Percentiles rank a stretch among this genome's conserved stretches.
Conservation (phyloP, 2,888 invertebrate species). For the Erebia ligea region DNA sequence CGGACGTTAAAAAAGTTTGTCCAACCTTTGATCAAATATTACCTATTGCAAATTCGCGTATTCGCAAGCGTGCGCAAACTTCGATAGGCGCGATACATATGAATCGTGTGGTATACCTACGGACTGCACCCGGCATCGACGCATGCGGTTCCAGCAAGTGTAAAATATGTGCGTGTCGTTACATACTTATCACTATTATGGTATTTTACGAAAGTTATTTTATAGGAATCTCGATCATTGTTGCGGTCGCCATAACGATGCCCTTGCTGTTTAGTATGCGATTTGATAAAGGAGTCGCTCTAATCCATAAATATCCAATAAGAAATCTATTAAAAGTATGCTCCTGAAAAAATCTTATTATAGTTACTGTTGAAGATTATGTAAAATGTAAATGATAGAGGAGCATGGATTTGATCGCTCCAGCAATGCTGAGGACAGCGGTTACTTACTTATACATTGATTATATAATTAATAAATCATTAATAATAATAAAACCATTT, state of each 20-base stretch:
- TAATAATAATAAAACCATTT: too few species aligned
- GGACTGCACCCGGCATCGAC: slow-evolving; percentile 12
- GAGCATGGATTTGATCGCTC: too few species aligned
- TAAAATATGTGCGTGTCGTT: slow-evolving; percentile 47
- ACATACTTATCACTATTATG: slow-evolving; percentile 55
- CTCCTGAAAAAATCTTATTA: too few species aligned
- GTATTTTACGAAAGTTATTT: slow-evolving; percentile 63
- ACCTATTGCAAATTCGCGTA: slow-evolving; percentile 32
- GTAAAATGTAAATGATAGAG: too few species aligned
- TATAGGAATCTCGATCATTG: slow-evolving; percentile 44
- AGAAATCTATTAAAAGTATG: too few species aligned
- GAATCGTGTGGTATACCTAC: slow-evolving; percentile 49
- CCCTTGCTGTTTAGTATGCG: slow-evolving; percentile 26
- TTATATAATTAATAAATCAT: too few species aligned
- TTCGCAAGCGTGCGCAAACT: slow-evolving; percentile 47
- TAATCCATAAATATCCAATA: too few species aligned
- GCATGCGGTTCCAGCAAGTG: slow-evolving; percentile 34
- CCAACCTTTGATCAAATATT: slow-evolving; percentile 26
- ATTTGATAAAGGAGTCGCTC: background rate
- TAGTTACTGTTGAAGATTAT: too few species aligned
- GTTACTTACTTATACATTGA: too few species aligned
- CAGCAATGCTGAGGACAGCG: too few species aligned
- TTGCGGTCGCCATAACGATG: slow-evolving; percentile 50
- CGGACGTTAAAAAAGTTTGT: background rate
- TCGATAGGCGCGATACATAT: slow-evolving; percentile 49